Base-by-base conservation (phyloP, 2,113 vertebrate genomes). In the Takifugu flavidus region DNA sequence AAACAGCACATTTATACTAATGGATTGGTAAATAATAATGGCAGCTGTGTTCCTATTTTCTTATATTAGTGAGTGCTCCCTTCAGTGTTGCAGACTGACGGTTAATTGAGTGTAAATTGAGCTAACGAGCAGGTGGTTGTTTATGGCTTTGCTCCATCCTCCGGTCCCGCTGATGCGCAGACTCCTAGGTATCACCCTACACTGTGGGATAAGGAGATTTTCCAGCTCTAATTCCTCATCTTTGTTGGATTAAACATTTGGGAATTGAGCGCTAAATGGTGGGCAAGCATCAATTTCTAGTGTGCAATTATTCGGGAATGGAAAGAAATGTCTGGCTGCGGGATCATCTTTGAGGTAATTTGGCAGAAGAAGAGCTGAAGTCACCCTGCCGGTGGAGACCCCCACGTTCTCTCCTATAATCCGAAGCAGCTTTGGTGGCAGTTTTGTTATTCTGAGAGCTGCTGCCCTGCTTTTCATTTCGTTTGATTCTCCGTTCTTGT, bases 181-280 rank as follows among this genome's bases (percentile, higher is more conserved):
- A 67, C 66, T 39, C 74, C 72, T 68, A 76, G 68, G 83, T 85
- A 67, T 79, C 70, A 61, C 64, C 56, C 60, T 75, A 65, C 53
- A 51, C 13, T 54, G 49, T 66, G 74, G 77, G 76, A 74, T 75
- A 72, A 81, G 69, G 60, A 65, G 69, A 83, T 83, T 82, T 82
- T 77, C 62, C 27, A 28, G 64, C 68, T 75, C 50, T 67, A 82
- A 84, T 83, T 77, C 67, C 77, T 63, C 70, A 65, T 88, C 62
- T 78, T 83, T 71, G 72, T 70, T 80, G 71, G 85, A 84, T 85
- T 85, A 85, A 87, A 79, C 70, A 71, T 86, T 86, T 65, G 75
- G 80, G 75, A 85, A 84, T 80, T 80, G 52, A 82, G 71, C 49
- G 49, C 34, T 58, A 62, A 74, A 67, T 65, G 70, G 82, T 76